Evolutionary conservation across 35 echinoderm and acorn worm species (phyloP), one percentile per base, ranked within the genome.

Genomic region (Apostichopus parvimensis): DNA sequence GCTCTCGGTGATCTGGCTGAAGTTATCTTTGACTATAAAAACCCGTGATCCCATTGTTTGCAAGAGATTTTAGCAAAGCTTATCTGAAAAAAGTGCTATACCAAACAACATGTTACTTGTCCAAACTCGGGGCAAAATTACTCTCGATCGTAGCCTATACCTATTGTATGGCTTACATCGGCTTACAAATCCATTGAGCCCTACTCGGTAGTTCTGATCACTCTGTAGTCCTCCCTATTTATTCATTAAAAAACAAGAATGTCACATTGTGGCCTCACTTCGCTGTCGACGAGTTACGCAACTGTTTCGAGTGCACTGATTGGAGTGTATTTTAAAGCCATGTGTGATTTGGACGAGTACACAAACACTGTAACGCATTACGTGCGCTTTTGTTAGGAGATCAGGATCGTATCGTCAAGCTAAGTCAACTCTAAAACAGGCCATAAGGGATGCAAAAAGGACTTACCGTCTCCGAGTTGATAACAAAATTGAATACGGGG

Each of bases 231-330:
- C 83, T 87, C 24, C 56, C 5, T 18, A 52, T 56, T 17, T 7
- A 0, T 25, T 58, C 15, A 66, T 56, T 56, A 11, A 1, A 22
- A 12, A n/a, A 17, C 56, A 87, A 17, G 60, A 87, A 66, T 8
- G 24, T 87, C 55, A 87, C 24, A 57, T 66, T 61, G 60, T 87
- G 83, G 83, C 83, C 83, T 21, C 56, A 87, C 1, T 59, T 9
- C 17, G 78, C 78, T 34, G 78, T 80, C 4, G 53, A 78, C 8
- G 77, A 78, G 20, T 78, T 78, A 34, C 77, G 60, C 9, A 56
- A 87, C 60, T 87, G 83, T 87, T 87, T 66, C 21, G 83, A 87
- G 60, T 66, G 83, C 26, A 80, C 78, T 87, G 83, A 87, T 66
- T 87, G 83, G 83, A 58, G 60, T 26, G 83, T 87, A 9, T 53